A percentile compares a stretch with the other conserved stretches of the same genome.
Evolutionary conservation across 2,797 vertebrate species (phyloP).

Genomic region (Sebastes iracundus): DNA sequence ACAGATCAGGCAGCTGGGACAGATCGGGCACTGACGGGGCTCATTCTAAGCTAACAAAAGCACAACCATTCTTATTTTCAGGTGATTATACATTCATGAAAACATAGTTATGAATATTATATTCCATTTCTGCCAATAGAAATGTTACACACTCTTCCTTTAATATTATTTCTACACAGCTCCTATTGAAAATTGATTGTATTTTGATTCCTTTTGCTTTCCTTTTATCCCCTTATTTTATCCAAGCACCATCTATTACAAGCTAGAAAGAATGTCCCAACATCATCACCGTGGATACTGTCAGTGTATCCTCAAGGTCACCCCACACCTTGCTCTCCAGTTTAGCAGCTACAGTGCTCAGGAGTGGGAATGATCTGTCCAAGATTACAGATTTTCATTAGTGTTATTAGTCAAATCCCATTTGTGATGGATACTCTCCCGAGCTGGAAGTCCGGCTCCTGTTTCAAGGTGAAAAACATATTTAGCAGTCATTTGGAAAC

Average conservation of each 20-base stretch:
- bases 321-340: background rate
- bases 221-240: background rate
- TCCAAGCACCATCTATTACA: background rate
- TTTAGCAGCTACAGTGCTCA: constrained; percentile 6
- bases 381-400: constrained; percentile 36
- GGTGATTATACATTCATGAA: no score
- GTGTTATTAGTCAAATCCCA: constrained; percentile 52
- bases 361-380: constrained; percentile 24
- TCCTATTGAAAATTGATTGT: constrained; percentile 23
- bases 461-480: constrained; percentile 74
- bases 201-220: constrained; percentile 12
- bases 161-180: background rate
- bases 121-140: no score
- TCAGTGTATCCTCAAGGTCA: constrained; percentile 42
- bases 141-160: no score
- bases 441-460: constrained; percentile 52
- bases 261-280: background rate
- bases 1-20: no score
- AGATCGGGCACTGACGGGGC: no score
- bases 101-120: no score
- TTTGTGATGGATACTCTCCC: constrained; percentile 51
- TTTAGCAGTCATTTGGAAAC: constrained; percentile 71
- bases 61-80: no score
- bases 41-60: no score
- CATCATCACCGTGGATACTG: constrained; percentile 10